These are phyloP conservation scores for Gorsachius goisagi DNA, from an alignment of 2,113 vertebrate genomes.

Conservation along the genomic window DNA sequence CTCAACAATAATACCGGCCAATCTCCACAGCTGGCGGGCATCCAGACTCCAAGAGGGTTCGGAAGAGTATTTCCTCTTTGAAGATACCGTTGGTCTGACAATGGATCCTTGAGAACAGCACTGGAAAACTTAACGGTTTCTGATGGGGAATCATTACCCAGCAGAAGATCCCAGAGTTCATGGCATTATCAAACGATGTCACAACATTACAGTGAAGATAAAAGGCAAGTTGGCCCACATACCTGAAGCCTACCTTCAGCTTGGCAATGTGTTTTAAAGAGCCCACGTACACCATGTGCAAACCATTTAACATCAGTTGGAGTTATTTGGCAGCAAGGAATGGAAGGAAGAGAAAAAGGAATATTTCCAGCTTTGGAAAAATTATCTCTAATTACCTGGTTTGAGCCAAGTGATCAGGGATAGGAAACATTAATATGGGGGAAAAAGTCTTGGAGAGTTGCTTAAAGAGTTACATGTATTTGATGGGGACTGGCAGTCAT, in stretches of 20 bases:
- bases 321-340: background rate
- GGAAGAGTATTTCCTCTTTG: background rate
- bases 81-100: rapidly evolving
- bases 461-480: background rate
- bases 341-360: background rate
- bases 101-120: background rate
- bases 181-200: background rate
- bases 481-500: background rate
- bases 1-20: background rate
- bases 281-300: rapidly evolving
- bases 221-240: background rate
- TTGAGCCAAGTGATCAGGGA: background rate
- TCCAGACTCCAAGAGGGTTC: background rate
- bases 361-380: background rate
- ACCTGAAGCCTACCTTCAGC: background rate
- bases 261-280: background rate
- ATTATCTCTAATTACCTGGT: background rate
- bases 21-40: background rate
- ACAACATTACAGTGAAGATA: background rate
- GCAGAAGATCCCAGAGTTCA: background rate
- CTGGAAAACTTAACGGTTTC: background rate
- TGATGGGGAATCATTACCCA: background rate
- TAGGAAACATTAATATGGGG: background rate
- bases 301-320: background rate
- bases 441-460: background rate